Evolutionary conservation across 2,113 vertebrate species (phyloP), one percentile per base, ranked within the genome.

Genomic region (Labrus mixtus): DNA sequence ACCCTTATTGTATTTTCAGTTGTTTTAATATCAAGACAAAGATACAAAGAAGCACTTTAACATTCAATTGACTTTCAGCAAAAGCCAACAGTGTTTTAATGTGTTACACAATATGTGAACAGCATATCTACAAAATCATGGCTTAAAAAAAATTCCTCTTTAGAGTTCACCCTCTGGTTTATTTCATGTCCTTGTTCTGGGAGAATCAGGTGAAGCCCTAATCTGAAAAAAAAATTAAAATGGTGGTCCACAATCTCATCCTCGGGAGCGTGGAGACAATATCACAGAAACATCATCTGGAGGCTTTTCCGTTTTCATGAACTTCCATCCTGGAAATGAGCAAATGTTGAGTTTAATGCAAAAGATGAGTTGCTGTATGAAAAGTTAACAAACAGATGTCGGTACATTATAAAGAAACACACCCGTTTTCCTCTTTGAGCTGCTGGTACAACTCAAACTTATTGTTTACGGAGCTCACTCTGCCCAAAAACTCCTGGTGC

Each of bases 391-490:
- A 11, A 29, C n/a, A 12, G 13, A 33, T 12, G 7, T 15, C 17
- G 10, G 23, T 9, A 37, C 36, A 29, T 64, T 36, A 33, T 50
- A 23, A 25, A 29, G 15, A 8, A 46, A 95, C 96, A 68, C 84
- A 99, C 98, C 98, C 98, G 22, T 98, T 99, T 88, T 99, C 98
- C 7, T 99, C 98, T 91, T 99, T 99, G 72, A 99, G 95, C 83
- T 98, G 96, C 90, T 99, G 97, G 89, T 99, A 99, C 4, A 99
- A 88, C 82, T 99, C 97, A 16, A 96, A 96, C 93, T 96, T 97
- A 88, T 97, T 97, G 90, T 97, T 97, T 70, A 98, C 95, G 4
- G 97, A 99, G 79, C 94, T 97, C 82, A 95, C 89, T 58, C 98
- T 95, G 9, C 98, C 98, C 20, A 94, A 92, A 89, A 99, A 99